Evolutionary conservation across 2,113 vertebrate species (phyloP).

Genomic region (Tetrao urogallus): DNA sequence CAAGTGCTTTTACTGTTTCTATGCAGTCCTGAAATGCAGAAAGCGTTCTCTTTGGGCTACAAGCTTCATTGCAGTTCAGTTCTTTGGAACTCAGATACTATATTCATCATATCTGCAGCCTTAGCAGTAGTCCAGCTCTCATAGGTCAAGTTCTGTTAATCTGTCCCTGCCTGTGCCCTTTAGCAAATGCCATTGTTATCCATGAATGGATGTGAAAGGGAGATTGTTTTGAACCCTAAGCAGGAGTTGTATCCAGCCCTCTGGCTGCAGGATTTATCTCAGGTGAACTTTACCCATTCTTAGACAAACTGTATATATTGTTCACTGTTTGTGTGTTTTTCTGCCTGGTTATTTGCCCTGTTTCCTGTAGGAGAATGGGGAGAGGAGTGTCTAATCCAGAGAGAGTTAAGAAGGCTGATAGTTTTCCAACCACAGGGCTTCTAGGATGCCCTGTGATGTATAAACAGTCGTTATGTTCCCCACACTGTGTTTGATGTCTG

Average conservation of each 20-base stretch:
- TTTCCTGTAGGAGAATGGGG: neutral
- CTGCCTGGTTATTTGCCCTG: neutral
- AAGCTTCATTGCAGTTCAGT: neutral
- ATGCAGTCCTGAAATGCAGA: neutral
- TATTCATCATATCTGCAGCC: neutral
- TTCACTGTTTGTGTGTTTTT: neutral
- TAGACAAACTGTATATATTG: neutral
- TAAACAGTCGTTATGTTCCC: neutral
- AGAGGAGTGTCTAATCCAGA: neutral
- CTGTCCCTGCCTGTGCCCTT: neutral
- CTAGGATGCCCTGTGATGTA: neutral
- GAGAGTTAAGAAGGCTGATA: neutral
- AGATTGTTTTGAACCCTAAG: fast-evolving
- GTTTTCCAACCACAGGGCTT: neutral
- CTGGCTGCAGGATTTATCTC: neutral
- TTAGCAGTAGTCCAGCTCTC: neutral
- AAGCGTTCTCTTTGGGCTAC: neutral
- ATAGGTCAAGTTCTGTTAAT: neutral
- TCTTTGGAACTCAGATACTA: neutral
- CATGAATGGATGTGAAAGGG: fast-evolving
- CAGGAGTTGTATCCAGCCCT: neutral
- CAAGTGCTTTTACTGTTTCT: neutral
- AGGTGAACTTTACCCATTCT: neutral
- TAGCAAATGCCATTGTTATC: neutral
- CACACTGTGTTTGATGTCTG: neutral